Conservation (phyloP, 2,888 invertebrate genomes). For the Endotricha flammealis region DNA sequence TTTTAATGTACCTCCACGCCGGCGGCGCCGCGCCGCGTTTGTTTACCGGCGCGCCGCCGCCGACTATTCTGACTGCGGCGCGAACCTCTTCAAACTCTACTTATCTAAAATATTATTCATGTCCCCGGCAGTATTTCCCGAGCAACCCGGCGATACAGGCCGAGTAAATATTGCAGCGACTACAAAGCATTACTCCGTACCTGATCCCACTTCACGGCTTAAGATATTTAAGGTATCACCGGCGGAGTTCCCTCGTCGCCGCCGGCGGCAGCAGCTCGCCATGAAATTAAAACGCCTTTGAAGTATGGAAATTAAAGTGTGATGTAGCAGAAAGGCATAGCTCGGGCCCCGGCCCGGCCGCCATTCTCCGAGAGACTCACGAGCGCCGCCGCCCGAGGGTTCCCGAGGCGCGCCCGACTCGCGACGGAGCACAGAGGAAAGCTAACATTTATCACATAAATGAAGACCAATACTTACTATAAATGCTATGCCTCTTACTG, state of each 20-base stretch:
- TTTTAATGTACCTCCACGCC: no score
- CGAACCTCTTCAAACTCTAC: no score
- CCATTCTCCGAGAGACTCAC: background rate
- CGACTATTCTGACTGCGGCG: no score
- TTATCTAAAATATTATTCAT: no score
- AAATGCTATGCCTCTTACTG: no score
- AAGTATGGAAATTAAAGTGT: slow-evolving; percentile 31
- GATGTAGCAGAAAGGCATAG: slow-evolving; percentile 21
- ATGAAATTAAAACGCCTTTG: slow-evolving; percentile 34
- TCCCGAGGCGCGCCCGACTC: no score
- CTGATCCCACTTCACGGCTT: slow-evolving; percentile 17
- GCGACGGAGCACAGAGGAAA: no score
- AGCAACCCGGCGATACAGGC: background rate
- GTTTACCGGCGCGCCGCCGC: no score
- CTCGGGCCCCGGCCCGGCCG: slow-evolving; percentile 3
- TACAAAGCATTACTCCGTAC: slow-evolving; percentile 9
- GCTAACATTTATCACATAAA: no score
- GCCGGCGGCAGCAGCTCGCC: slow-evolving; percentile 22
- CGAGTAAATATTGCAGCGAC: background rate
- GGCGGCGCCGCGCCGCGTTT: no score
- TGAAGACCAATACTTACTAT: no score
- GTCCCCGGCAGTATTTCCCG: background rate
- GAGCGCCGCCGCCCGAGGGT: background rate
- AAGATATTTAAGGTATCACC: slow-evolving; percentile 18
- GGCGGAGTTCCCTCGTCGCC: slow-evolving; percentile 3